phyloP scores from a whole-genome alignment of 2,888 invertebrate genomes.

The Petrolisthes manimaculis region DNA sequence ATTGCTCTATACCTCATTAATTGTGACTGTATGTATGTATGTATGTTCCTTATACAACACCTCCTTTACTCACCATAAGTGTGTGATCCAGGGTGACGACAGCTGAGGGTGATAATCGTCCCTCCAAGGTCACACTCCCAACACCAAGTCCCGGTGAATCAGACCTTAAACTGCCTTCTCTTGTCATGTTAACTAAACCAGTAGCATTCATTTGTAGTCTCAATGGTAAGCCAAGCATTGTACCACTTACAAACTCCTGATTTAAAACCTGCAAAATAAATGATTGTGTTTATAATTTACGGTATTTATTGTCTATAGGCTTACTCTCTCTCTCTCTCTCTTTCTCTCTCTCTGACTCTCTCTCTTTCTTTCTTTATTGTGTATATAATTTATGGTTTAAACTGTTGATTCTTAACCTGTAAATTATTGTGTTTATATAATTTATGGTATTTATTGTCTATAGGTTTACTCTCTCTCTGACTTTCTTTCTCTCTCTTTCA shows the following conservation, averaged over 20 bases:
- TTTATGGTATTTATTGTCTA: neutral
- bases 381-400: too few species aligned
- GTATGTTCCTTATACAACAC: too few species aligned
- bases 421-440: neutral
- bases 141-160: neutral
- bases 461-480: too few species aligned
- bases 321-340: too few species aligned
- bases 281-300: neutral
- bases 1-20: too few species aligned
- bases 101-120: conserved; percentile 28
- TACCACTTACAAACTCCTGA: conserved; percentile 43
- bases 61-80: neutral
- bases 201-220: conserved; percentile 44
- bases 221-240: conserved; percentile 51
- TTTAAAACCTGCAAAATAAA: conserved; percentile 41
- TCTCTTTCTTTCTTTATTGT: too few species aligned
- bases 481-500: too few species aligned
- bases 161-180: conserved; percentile 2
- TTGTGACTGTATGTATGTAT: too few species aligned
- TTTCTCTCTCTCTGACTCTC: too few species aligned
- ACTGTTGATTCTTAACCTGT: conserved; percentile 46
- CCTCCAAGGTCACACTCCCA: conserved; percentile 12
- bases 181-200: conserved; percentile 17
- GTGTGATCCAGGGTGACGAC: conserved; percentile 35
- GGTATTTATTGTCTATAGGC: neutral